Conservation (phyloP, 64 coral and sea anemone genomes). For the Orbicella faveolata region DNA sequence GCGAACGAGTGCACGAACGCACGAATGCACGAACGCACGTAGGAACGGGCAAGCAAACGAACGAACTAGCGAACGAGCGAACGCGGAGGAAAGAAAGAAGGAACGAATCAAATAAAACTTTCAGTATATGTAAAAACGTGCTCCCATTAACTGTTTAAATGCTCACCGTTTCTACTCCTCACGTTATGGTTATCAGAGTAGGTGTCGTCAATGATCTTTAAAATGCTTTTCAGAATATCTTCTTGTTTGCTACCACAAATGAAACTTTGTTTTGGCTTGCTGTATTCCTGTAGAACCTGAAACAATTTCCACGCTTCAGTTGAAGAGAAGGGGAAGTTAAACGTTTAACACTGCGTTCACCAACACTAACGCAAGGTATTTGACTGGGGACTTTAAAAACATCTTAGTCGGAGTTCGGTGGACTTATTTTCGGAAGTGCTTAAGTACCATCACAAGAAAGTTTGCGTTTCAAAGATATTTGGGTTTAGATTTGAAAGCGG, state of each 20-base stretch:
- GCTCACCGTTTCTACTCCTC: conserved; percentile 66
- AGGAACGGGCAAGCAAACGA: too few species aligned
- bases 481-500: too few species aligned
- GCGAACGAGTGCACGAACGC: too few species aligned
- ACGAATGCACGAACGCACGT: too few species aligned
- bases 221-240: conserved; percentile 26
- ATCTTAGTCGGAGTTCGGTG: too few species aligned
- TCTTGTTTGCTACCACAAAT: conserved; percentile 2
- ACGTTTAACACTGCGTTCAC: too few species aligned
- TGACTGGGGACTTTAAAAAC: too few species aligned
- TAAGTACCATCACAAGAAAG: too few species aligned
- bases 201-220: conserved; percentile 51
- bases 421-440: too few species aligned
- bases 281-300: conserved; percentile 52
- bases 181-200: conserved; percentile 43
- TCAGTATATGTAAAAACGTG: background rate
- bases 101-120: background rate
- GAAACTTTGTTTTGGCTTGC: conserved; percentile 23
- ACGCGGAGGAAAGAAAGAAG: background rate
- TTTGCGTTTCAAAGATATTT: too few species aligned
- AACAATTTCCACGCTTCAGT: background rate
- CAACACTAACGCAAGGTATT: too few species aligned
- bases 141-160: background rate
- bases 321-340: background rate
- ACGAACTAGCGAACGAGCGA: too few species aligned